phyloP scores from a whole-genome alignment of 2,888 invertebrate species.

The Drepana falcataria region DNA sequence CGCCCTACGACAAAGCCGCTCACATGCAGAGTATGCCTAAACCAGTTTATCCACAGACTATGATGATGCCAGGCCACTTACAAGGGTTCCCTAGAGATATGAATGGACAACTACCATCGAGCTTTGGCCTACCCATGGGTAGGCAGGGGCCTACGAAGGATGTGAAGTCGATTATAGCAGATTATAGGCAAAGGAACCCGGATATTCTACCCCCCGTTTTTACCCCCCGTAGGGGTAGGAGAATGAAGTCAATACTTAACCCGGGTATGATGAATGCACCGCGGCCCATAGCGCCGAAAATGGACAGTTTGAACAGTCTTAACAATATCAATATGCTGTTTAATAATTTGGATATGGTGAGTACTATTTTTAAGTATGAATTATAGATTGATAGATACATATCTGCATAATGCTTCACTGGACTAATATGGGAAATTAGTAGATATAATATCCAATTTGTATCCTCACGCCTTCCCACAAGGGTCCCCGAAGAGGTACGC shows the following conservation, averaged over 20 bases:
- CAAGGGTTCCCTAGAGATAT: conserved; percentile 66
- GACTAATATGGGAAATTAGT: too few relatives aligned
- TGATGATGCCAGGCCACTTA: conserved; percentile 63
- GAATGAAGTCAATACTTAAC: conserved; percentile 78
- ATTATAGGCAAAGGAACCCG: conserved; percentile 87
- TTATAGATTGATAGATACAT: too few relatives aligned
- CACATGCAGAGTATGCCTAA: conserved; percentile 66
- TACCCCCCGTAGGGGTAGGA: conserved; percentile 82
- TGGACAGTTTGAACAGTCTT: conserved; percentile 48
- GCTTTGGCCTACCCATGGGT: conserved; percentile 77
- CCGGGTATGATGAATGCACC: conserved; percentile 67
- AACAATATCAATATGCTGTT: conserved; percentile 65
- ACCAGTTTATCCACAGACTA: conserved; percentile 60
- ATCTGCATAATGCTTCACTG: too few relatives aligned
- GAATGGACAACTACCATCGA: conserved; percentile 78
- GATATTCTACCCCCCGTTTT: conserved; percentile 84
- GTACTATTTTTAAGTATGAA: conserved; percentile 19
- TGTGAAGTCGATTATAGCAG: conserved; percentile 89
- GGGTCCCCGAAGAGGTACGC: too few relatives aligned
- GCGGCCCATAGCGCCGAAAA: conserved; percentile 63
- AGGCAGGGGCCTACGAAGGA: conserved; percentile 88
- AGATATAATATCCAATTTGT: too few relatives aligned
- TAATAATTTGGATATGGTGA: conserved; percentile 73
- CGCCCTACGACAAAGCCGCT: conserved; percentile 67
- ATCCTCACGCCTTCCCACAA: too few relatives aligned